Percentiles rank a stretch among this genome's conserved stretches.
These are phyloP conservation scores for Icerya purchasi DNA, from an alignment of 2,888 invertebrate genomes.

Conservation along the genomic window DNA sequence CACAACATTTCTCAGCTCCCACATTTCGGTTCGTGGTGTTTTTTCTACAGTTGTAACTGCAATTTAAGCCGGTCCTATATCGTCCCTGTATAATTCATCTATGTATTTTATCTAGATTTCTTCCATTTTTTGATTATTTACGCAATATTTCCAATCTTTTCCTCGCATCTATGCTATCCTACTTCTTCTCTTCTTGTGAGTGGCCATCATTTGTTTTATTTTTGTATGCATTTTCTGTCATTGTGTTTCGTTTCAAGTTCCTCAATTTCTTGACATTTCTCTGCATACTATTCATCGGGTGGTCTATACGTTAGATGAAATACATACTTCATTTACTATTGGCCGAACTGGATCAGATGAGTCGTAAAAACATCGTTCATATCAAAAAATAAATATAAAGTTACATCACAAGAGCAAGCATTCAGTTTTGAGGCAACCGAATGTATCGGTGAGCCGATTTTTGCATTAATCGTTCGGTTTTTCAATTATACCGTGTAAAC, in stretches of 20 bases:
- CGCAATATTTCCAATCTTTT: not conserved
- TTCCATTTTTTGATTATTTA: not conserved
- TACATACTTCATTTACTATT: too few species aligned
- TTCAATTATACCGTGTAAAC: too few species aligned
- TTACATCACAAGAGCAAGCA: too few species aligned
- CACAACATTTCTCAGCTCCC: not conserved
- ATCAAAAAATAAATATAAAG: too few species aligned
- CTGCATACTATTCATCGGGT: not conserved
- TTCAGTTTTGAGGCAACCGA: too few species aligned
- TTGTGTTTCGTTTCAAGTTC: not conserved
- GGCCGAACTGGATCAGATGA: too few species aligned
- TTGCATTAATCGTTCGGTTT: too few species aligned
- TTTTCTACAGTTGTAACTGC: not conserved
- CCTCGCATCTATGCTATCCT: too few species aligned
- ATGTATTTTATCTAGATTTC: not conserved
- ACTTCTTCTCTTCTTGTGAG: not conserved
- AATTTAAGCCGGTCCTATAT: not conserved
- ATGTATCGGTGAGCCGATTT: too few species aligned
- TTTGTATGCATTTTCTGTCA: not conserved
- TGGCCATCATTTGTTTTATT: not conserved
- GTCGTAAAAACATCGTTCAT: too few species aligned
- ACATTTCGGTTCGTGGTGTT: not conserved
- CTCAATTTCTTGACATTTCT: not conserved
- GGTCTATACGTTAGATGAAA: too few species aligned
- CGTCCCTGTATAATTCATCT: not conserved